Conservation (phyloP, 2,113 vertebrate species). For the Nycticebus coucang region DNA sequence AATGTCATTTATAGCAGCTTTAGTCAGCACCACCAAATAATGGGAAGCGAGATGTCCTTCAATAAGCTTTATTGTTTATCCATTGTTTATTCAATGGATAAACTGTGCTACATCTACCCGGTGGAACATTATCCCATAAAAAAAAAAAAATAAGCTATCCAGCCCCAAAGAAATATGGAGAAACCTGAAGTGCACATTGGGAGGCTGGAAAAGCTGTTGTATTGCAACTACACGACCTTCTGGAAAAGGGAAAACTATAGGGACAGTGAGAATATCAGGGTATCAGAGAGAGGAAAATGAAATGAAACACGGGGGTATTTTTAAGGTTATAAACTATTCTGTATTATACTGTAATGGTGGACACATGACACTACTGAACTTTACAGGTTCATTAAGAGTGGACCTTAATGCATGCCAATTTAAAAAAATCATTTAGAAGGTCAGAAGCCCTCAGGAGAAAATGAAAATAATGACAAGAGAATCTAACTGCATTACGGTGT, state of each 20-base stretch:
- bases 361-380: not conserved
- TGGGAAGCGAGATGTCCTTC: not conserved
- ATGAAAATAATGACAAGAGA: not conserved
- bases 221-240: not conserved
- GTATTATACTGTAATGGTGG: not conserved
- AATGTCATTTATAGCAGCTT: not conserved
- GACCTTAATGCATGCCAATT: not conserved
- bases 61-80: too few species aligned
- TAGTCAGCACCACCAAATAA: not conserved
- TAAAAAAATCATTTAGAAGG: not conserved
- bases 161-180: not conserved
- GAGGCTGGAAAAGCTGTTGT: not conserved
- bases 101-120: not conserved
- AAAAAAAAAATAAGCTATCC: not conserved
- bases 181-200: not conserved
- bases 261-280: not conserved
- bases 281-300: not conserved
- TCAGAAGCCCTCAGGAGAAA: slow-evolving; percentile 1
- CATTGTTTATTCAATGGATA: not conserved
- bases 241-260: slow-evolving; percentile 17
- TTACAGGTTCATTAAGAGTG: not conserved
- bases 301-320: not conserved
- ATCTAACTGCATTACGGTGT: not conserved
- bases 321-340: not conserved
- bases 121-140: not conserved